Base-by-base conservation (phyloP, 2,113 vertebrate species). In the Delphinapterus leucas region DNA sequence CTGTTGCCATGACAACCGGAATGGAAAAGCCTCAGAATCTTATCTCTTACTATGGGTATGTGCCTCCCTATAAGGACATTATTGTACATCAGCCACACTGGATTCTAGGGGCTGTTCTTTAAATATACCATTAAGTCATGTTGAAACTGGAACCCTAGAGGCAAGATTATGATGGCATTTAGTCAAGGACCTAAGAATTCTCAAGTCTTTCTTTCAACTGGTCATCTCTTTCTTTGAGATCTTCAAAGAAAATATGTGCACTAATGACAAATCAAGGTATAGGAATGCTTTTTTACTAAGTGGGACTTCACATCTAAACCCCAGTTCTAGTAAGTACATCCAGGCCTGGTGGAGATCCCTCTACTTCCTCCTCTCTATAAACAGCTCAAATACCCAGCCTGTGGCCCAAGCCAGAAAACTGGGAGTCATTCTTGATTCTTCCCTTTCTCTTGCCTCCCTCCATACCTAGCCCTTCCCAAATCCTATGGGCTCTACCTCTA, bases 61-160 rank as follows among this genome's bases (percentile, higher is more conserved):
- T n/a, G 90, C 90, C 73, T 97, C 89, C 89, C 68, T 65, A 87
- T 73, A 96, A 96, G 73, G 53, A 92, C 58, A 28, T 95, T 92
- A 82, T 71, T 92, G 60, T 92, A 88, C 25, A 55, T 55, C 87
- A 92, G 89, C 94, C 96, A 86, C 67, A 95, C 95, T 74, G 96
- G 97, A 96, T 80, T 92, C 83, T 9, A 15, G 41, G 41, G 33
- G 55, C 55, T 92, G 55, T 88, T 91, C 92, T 97, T 97, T 96
- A 97, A 95, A 92, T 95, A 96, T 63, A 67, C 65, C 79, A 67
- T 96, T 68, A 97, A 96, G 87, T 93, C 82, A 71, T 95, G 65
- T 76, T 74, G 93, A 86, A 95, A 92, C 36, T 74, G 79, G 93
- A 82, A 90, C 82, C 83, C 71, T 10, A 44, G 49, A 68, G 60